These are phyloP conservation scores for Mactromeris polynyma DNA, from an alignment of 2,888 invertebrate species.

Conservation along the genomic window DNA sequence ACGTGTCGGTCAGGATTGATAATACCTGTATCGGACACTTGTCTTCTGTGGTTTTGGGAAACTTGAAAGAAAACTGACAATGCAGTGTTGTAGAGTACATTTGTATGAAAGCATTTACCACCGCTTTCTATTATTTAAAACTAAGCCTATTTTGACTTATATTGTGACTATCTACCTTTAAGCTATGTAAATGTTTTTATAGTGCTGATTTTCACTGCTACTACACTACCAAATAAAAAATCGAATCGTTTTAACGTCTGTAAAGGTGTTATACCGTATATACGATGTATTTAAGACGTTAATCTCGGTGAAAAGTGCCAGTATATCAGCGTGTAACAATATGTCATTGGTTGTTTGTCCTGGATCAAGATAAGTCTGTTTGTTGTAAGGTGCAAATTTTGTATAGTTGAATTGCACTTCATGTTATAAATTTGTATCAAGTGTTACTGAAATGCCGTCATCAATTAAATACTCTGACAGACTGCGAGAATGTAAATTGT, in stretches of 20 bases:
- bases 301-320: not conserved
- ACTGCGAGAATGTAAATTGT: not conserved
- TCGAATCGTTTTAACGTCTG: not conserved
- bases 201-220: not conserved
- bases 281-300: not conserved
- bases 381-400: not conserved
- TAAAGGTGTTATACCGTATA: not conserved
- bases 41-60: no score
- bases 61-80: no score
- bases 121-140: no score
- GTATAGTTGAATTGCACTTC: not conserved
- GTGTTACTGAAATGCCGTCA: not conserved
- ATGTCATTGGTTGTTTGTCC: not conserved
- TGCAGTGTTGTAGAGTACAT: no score
- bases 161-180: no score
- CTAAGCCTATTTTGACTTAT: no score
- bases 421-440: not conserved
- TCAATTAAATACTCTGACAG: not conserved
- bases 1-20: no score
- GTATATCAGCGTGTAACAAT: not conserved
- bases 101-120: no score
- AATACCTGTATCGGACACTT: no score
- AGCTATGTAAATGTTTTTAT: not conserved
- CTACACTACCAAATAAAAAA: not conserved
- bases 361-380: not conserved